Evolutionary conservation across 2,113 vertebrate genomes (phyloP).

Genomic region (Capricornis sumatraensis): DNA sequence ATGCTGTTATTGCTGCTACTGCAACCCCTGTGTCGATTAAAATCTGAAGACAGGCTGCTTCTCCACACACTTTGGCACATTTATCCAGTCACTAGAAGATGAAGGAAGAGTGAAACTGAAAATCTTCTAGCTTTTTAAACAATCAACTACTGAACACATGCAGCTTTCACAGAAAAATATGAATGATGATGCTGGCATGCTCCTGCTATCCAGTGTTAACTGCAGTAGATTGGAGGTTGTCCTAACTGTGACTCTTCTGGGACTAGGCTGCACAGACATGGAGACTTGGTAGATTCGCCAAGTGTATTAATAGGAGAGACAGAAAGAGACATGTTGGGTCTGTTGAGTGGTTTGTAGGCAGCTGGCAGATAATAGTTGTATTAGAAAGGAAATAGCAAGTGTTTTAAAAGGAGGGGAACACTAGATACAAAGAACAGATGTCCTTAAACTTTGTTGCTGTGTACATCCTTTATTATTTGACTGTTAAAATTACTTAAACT

Average conservation of each 20-base stretch:
- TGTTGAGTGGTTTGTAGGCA: not conserved
- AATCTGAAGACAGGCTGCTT: not conserved
- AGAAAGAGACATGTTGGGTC: not conserved
- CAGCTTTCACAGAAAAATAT: not conserved
- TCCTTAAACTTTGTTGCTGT: not conserved
- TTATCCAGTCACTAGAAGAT: not conserved
- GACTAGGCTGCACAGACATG: not conserved
- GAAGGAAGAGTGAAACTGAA: not conserved
- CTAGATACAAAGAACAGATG: not conserved
- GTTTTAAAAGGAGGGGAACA: not conserved
- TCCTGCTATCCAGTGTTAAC: not conserved
- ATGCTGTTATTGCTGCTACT: not conserved
- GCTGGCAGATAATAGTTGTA: not conserved
- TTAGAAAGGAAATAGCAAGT: not conserved
- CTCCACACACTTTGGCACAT: not conserved
- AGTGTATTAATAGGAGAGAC: not conserved
- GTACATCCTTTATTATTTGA: not conserved
- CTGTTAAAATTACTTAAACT: constrained; percentile 1
- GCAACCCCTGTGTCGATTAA: not conserved
- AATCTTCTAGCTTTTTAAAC: not conserved
- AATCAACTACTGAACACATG: not conserved
- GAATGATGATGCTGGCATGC: not conserved
- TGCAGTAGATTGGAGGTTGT: not conserved
- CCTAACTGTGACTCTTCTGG: not conserved
- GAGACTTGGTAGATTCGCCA: not conserved